Evolutionary conservation across 2,797 vertebrate genomes (phyloP).

Genomic region (Knipowitschia caucasica): DNA sequence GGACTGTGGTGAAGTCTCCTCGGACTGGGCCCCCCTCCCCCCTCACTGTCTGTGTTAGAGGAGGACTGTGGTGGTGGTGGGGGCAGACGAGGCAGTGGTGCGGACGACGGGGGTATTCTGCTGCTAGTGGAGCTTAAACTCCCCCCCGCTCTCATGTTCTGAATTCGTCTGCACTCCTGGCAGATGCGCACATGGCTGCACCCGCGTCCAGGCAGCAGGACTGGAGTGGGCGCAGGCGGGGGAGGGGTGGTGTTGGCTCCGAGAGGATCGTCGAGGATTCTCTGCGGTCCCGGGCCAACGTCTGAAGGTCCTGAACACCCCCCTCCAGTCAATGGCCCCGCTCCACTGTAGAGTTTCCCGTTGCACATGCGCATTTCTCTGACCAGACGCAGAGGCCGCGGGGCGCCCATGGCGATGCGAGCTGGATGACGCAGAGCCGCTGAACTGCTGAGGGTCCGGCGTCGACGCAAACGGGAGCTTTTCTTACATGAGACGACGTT

Average conservation of each 20-base stretch:
- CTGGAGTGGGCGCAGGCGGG: conserved; percentile 61
- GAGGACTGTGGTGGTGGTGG: conserved; percentile 73
- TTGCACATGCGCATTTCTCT: conserved; percentile 92
- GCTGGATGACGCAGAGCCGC: conserved; percentile 73
- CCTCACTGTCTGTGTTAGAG: conserved; percentile 80
- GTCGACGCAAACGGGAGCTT: conserved; percentile 85
- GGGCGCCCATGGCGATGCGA: conserved; percentile 80
- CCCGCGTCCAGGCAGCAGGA: conserved; percentile 69
- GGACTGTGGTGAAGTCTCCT: conserved; percentile 71
- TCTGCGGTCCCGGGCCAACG: conserved; percentile 77
- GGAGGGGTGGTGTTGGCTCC: conserved; percentile 71
- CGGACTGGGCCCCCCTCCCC: conserved; percentile 74
- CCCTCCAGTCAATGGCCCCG: conserved; percentile 73
- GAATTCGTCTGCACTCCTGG: conserved; percentile 90
- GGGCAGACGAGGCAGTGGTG: conserved; percentile 65
- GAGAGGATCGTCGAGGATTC: conserved; percentile 77
- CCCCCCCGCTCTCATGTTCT: conserved; percentile 77
- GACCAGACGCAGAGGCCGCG: conserved; percentile 80
- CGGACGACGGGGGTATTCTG: conserved; percentile 68
- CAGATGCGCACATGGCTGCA: conserved; percentile 90
- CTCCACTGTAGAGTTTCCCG: conserved; percentile 87
- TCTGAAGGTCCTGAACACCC: conserved; percentile 59
- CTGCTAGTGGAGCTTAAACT: conserved; percentile 57
- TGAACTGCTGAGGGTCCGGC: conserved; percentile 71
- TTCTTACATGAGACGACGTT: conserved; percentile 92